A percentile compares a stretch with the other conserved stretches of the same genome.
Evolutionary conservation across 1,140 invertebrate species (phyloP).

Genomic region (Lysiphlebus fabarum): DNA sequence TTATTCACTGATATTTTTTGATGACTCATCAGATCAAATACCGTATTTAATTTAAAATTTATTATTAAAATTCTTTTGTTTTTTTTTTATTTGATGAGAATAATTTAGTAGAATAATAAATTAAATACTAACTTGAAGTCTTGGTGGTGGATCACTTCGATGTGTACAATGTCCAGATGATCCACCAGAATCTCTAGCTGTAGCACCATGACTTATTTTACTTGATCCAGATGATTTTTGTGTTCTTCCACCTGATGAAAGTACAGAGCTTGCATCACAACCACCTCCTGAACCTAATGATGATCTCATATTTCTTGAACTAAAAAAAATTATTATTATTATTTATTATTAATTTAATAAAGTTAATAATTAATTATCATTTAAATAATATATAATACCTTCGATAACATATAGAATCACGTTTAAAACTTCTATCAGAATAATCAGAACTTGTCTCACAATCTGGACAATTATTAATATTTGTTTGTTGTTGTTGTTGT

Average conservation of each 20-base stretch:
- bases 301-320: constrained; percentile 49
- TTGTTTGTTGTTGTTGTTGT: constrained; percentile 29
- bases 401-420: constrained; percentile 47
- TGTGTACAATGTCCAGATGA: constrained; percentile 76
- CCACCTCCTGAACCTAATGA: constrained; percentile 49
- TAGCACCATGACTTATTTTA: constrained; percentile 53
- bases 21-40: too few relatives aligned
- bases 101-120: neutral
- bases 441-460: constrained; percentile 54
- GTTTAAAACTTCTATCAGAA: constrained; percentile 52
- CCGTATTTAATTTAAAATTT: too few relatives aligned
- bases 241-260: constrained; percentile 51
- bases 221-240: constrained; percentile 54
- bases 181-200: constrained; percentile 67
- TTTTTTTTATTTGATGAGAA: too few relatives aligned
- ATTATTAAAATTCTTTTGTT: neutral
- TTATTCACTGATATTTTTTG: too few relatives aligned
- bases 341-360: constrained; percentile 10
- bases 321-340: constrained; percentile 27
- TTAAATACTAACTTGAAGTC: constrained; percentile 43
- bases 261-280: constrained; percentile 50
- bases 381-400: constrained; percentile 39
- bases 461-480: constrained; percentile 41
- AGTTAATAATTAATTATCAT: too few relatives aligned
- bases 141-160: constrained; percentile 65